phyloP scores from a whole-genome alignment of 2,888 invertebrate species.

The Catocala fraxini region DNA sequence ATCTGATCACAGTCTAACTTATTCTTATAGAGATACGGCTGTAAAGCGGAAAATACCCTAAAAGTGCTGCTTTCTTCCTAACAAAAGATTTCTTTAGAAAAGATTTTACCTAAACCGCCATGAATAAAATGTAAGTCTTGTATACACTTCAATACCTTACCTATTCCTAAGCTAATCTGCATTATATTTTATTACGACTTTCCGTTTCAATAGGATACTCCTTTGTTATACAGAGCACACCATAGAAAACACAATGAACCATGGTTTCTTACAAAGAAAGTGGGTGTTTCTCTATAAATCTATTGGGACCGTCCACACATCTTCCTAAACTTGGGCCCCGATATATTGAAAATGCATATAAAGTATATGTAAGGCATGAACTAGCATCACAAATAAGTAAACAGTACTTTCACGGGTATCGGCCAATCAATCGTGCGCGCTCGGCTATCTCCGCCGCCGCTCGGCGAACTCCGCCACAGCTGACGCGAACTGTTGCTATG shows the following conservation, averaged over 20 bases:
- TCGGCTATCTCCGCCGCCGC: conserved; percentile 57
- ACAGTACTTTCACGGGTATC: conserved; percentile 63
- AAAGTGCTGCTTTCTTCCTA: too few species aligned
- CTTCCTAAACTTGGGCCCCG: background rate
- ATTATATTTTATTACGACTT: conserved; percentile 8
- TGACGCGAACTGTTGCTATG: conserved; percentile 85
- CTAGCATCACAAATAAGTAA: conserved; percentile 47
- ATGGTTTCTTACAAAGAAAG: conserved; percentile 1
- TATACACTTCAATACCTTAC: background rate
- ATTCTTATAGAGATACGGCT: too few species aligned
- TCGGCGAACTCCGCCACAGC: conserved; percentile 71
- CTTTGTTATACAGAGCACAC: conserved; percentile 14
- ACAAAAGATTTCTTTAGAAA: too few species aligned
- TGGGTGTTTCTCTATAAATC: background rate
- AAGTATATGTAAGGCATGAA: conserved; percentile 19
- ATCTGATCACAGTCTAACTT: too few species aligned
- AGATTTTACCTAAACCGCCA: too few species aligned
- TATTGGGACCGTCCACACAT: conserved; percentile 8
- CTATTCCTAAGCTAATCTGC: background rate
- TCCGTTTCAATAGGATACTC: conserved; percentile 2
- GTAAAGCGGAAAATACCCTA: too few species aligned
- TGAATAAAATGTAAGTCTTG: background rate
- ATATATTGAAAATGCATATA: conserved; percentile 13
- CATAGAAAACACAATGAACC: conserved; percentile 19
- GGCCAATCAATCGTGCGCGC: conserved; percentile 69